Evolutionary conservation across 2,888 invertebrate species (phyloP), one percentile per base, ranked within the genome.

Genomic region (Ommatoiulus sabulosus): DNA sequence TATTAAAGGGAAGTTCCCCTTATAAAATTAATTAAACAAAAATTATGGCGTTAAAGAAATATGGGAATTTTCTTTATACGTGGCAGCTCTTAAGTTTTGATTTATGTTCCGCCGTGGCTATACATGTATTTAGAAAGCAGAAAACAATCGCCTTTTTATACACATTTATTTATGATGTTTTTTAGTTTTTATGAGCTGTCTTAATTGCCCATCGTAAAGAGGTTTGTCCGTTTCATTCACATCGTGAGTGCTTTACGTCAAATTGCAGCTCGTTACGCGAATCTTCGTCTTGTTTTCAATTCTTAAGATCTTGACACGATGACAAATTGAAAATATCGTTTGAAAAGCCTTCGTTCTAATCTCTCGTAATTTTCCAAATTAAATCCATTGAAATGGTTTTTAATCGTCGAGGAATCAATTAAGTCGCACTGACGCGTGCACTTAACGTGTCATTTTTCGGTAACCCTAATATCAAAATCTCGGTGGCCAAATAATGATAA

Each of bases 371-470:
- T 72, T 72, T 24, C 72, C 72, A 4, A 72, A 24, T 72, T 72
- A 72, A 72, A 24, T 24, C 72, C 20, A 24, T 72, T 72, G 24
- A 72, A 72, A 52, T 52, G 7, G 72, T 24, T 72, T 72, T 72
- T 72, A 72, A 72, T 72, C 72, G 24, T 72, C 72, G 72, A n/a
- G 20, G 6, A 72, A 72, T 72, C 24, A 72, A 72, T 72, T 72
- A 72, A 72, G 24, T n/a, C 17, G 57, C n/a, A 10, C 57, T 63
- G 57, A n/a, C 57, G 72, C n/a, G 6, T 20, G 24, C 72, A 24
- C n/a, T 72, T 72, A 72, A 72, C 72, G 72, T 72, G 72, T 72
- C 72, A 72, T 20, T 20, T 72, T 72, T 72, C 72, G n/a, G 72
- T 72, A 72, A 72, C 72, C 72, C 20, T 24, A 24, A 72, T 72